Conservation (phyloP, 2,888 invertebrate genomes). For the Mimumesa dahlbomi region DNA sequence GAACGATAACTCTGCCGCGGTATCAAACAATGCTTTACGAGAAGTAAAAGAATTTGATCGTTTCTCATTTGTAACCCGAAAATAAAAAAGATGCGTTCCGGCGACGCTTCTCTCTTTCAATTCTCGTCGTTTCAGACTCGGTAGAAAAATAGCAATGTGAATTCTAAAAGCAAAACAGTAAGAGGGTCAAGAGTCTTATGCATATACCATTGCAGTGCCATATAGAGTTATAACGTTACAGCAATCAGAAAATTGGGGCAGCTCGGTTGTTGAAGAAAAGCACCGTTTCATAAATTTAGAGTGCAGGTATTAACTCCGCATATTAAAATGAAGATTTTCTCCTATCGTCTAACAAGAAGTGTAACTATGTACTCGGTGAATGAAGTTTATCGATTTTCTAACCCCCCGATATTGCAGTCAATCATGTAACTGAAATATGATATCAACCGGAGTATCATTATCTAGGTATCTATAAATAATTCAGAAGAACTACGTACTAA, state of each 20-base stretch:
- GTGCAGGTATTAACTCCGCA: slow-evolving; percentile 13
- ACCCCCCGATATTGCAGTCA: no score
- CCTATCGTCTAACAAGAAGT: slow-evolving; percentile 6
- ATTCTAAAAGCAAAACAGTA: slow-evolving; percentile 37
- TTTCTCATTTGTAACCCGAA: slow-evolving; percentile 2
- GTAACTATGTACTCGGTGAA: background rate
- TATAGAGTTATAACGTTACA: slow-evolving; percentile 43
- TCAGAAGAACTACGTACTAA: no score
- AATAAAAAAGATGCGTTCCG: background rate
- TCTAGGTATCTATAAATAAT: no score
- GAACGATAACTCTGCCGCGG: background rate
- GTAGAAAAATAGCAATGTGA: slow-evolving; percentile 35
- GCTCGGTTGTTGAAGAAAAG: slow-evolving; percentile 21
- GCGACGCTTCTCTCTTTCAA: slow-evolving; percentile 12
- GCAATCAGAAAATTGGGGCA: slow-evolving; percentile 47
- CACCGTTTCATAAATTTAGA: slow-evolving; percentile 45
- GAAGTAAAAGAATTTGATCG: no score
- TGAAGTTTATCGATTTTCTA: background rate
- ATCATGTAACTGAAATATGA: no score
- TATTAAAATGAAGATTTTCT: slow-evolving; percentile 6
- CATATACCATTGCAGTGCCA: slow-evolving; percentile 12
- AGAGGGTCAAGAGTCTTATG: slow-evolving; percentile 47
- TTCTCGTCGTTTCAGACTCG: slow-evolving; percentile 7
- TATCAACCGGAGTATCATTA: no score
- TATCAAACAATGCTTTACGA: slow-evolving; percentile 29